Evolutionary conservation across 1,140 invertebrate species (phyloP).

Genomic region (Heliothis subflexa): DNA sequence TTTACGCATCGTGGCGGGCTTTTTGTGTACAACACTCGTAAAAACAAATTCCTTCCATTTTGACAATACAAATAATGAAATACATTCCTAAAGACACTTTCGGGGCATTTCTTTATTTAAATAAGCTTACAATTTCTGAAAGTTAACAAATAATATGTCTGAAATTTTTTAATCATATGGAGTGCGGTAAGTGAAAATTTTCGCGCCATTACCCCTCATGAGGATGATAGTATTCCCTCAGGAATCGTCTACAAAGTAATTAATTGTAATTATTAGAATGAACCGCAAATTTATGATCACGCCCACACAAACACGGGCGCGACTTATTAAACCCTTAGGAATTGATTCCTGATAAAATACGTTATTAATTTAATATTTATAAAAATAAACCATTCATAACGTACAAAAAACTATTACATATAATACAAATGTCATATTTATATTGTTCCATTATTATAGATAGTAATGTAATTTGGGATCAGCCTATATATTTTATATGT

Average conservation of each 20-base stretch:
- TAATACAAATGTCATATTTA: too few species aligned
- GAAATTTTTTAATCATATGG: constrained; percentile 28
- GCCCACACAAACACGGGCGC: constrained; percentile 19
- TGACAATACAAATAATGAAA: too few species aligned
- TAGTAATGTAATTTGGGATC: too few species aligned
- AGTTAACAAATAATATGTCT: not conserved
- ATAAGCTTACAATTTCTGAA: too few species aligned
- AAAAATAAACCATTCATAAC: not conserved
- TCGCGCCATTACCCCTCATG: constrained; percentile 20
- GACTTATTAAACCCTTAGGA: not conserved
- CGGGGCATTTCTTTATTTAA: too few species aligned
- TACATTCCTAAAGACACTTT: too few species aligned
- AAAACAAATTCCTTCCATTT: too few species aligned
- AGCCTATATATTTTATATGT: too few species aligned
- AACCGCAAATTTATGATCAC: constrained; percentile 22
- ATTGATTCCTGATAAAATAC: constrained; percentile 6
- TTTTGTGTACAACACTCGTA: too few species aligned
- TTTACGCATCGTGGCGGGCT: too few species aligned
- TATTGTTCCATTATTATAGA: too few species aligned
- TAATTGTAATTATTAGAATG: constrained; percentile 40
- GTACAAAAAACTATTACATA: not conserved
- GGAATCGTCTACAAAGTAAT: constrained; percentile 45
- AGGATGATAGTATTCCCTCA: constrained; percentile 21
- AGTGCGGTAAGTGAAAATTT: constrained; percentile 40
- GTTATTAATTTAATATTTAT: constrained; percentile 6